Percentiles rank a stretch among this genome's conserved stretches.
These are phyloP conservation scores for Puffinus mauretanicus DNA, from an alignment of 2,113 vertebrate species.

Conservation along the genomic window DNA sequence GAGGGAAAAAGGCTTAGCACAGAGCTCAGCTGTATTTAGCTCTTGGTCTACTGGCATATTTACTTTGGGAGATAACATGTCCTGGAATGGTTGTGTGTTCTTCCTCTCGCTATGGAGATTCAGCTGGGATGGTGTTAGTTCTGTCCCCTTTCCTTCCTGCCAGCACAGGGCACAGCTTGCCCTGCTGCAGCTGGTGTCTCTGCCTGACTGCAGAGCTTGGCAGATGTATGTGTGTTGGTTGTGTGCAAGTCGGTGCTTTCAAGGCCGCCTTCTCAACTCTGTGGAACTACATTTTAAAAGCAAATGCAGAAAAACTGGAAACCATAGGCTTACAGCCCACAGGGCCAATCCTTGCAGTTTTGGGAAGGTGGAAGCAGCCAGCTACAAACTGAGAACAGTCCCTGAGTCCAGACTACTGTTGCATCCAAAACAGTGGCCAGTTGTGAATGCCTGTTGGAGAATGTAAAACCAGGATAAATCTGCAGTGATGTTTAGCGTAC, in stretches of 20 bases:
- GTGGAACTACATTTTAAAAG: neutral
- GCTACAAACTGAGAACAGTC: neutral
- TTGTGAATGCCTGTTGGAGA: neutral
- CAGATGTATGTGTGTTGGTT: neutral
- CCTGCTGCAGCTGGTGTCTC: no score
- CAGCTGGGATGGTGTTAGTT: neutral
- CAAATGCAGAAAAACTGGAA: neutral
- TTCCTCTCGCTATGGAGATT: neutral
- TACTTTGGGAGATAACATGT: neutral
- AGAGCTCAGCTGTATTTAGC: neutral
- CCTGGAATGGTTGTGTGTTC: neutral
- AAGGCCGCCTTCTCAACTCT: neutral
- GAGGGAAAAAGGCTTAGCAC: neutral
- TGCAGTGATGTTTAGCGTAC: fast-evolving
- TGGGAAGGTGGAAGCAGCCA: neutral
- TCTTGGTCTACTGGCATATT: neutral
- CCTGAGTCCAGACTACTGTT: neutral
- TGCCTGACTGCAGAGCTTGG: neutral
- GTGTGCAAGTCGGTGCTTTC: neutral
- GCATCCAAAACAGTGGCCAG: neutral
- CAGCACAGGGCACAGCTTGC: neutral
- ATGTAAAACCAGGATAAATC: neutral
- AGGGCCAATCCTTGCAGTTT: neutral
- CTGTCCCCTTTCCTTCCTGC: neutral
- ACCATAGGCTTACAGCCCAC: neutral